These are phyloP conservation scores for Microcebus griseorufus DNA, from an alignment of 2,113 vertebrate species.

Conservation along the genomic window DNA sequence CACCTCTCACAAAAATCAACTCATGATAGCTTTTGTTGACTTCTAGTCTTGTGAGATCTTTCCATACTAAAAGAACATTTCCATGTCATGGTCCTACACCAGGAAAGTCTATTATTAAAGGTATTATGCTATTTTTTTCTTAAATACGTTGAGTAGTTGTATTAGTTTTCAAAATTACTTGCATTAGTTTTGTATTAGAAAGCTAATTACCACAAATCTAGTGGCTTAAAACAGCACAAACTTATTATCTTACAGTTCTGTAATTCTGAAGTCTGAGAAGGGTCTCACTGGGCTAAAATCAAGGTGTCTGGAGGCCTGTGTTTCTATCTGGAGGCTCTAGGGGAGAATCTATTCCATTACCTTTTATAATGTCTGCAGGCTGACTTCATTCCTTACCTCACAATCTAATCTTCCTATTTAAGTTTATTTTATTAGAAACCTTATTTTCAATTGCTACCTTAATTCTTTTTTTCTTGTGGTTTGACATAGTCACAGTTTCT, in stretches of 20 bases:
- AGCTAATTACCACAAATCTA: neutral
- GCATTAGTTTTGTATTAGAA: neutral
- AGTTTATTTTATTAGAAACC: neutral
- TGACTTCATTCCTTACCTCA: neutral
- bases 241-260: neutral
- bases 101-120: neutral
- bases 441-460: neutral
- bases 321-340: neutral
- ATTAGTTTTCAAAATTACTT: neutral
- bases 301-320: neutral
- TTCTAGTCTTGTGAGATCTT: neutral
- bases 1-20: no score
- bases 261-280: neutral
- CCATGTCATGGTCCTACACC: accelerated
- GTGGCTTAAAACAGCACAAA: neutral
- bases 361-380: neutral
- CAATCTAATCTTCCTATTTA: neutral
- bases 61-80: neutral
- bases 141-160: neutral
- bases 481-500: neutral
- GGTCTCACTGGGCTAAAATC: neutral
- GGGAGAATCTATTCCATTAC: accelerated
- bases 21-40: neutral
- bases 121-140: neutral
- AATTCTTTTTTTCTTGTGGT: neutral